phyloP scores from a whole-genome alignment of 2,113 vertebrate species.

The Ptyas mucosa region DNA sequence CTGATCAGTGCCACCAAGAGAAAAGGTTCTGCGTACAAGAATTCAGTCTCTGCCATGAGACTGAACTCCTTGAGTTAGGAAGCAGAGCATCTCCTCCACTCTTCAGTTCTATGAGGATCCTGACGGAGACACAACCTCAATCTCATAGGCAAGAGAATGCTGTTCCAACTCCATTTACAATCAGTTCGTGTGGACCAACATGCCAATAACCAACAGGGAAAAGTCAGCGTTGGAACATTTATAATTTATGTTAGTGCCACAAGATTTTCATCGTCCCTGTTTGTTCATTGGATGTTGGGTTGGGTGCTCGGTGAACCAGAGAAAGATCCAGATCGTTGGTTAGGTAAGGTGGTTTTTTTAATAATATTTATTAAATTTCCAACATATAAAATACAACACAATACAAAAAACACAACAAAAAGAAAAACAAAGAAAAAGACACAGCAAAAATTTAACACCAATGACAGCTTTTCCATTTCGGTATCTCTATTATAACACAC shows the following conservation, averaged over 20 bases:
- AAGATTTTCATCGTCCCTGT: background rate
- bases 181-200: background rate
- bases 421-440: too few species aligned
- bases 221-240: background rate
- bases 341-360: too few species aligned
- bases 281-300: background rate
- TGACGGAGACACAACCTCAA: background rate
- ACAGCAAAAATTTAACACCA: too few species aligned
- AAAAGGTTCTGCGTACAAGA: background rate
- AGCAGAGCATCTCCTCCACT: background rate
- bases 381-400: too few species aligned
- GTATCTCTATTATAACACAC: too few species aligned
- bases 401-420: too few species aligned
- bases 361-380: too few species aligned
- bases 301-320: background rate
- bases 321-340: background rate
- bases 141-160: background rate
- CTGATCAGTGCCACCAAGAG: background rate
- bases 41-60: rapidly evolving
- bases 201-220: background rate
- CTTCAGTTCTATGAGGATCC: too few species aligned
- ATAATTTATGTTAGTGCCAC: background rate
- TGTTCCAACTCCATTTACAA: background rate
- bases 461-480: too few species aligned
- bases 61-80: background rate